These are phyloP conservation scores for Papilio gigon DNA, from an alignment of 2,888 invertebrate genomes.

Conservation along the genomic window DNA sequence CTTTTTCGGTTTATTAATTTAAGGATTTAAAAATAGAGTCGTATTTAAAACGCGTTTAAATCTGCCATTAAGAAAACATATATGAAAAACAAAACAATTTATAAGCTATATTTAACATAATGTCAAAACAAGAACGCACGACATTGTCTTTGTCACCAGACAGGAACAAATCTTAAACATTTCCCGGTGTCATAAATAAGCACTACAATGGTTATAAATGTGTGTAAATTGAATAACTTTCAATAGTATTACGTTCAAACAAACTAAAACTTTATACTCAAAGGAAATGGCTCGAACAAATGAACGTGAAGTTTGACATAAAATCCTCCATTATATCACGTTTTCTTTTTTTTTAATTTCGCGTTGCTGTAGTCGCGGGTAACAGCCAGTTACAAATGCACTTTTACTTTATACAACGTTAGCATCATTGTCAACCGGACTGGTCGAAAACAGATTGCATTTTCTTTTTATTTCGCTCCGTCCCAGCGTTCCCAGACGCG, in stretches of 20 bases:
- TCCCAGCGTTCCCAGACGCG: constrained; percentile 42
- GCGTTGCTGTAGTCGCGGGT: too few relatives aligned
- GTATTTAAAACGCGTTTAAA: neutral
- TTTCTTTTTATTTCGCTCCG: constrained; percentile 31
- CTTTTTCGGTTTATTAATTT: too few relatives aligned
- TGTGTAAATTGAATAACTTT: neutral
- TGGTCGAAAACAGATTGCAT: constrained; percentile 34
- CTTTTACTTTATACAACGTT: neutral
- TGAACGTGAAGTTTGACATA: too few relatives aligned
- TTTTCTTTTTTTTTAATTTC: too few relatives aligned
- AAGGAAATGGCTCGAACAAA: too few relatives aligned
- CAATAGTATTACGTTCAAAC: too few relatives aligned
- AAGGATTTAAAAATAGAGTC: too few relatives aligned
- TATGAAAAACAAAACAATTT: neutral
- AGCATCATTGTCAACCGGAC: constrained; percentile 30
- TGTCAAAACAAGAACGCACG: constrained; percentile 13
- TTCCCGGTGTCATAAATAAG: constrained; percentile 18
- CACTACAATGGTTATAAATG: neutral
- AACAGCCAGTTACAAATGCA: too few relatives aligned
- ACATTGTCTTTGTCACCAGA: constrained; percentile 3
- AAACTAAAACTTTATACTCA: too few relatives aligned
- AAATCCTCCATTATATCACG: too few relatives aligned
- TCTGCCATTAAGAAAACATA: neutral
- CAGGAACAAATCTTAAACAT: constrained; percentile 5
- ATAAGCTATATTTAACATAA: neutral